A percentile compares a stretch with the other conserved stretches of the same genome.
Evolutionary conservation across 2,888 invertebrate species (phyloP).

Genomic region (Ferrisia virgata): DNA sequence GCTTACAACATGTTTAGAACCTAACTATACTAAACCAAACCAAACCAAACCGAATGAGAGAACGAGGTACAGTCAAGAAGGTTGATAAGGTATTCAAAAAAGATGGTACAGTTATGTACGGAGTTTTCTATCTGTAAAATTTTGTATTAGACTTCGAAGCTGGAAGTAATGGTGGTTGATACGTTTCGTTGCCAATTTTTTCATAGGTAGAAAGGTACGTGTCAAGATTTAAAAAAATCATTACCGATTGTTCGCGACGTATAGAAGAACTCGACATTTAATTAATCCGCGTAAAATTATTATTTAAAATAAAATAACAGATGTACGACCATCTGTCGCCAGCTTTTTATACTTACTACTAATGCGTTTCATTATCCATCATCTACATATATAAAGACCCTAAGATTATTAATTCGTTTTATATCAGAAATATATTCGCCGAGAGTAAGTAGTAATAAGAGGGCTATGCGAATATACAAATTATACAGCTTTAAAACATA

Average conservation of each 20-base stretch:
- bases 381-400: conserved; percentile 8
- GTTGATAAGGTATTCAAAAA: background rate
- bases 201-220: too few relatives aligned
- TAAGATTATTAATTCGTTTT: conserved; percentile 14
- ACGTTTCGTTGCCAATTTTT: too few relatives aligned
- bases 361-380: background rate
- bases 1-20: background rate
- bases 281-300: too few relatives aligned
- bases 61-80: background rate
- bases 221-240: too few relatives aligned
- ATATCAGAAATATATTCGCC: background rate
- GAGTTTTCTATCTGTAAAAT: too few relatives aligned
- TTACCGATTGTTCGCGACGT: too few relatives aligned
- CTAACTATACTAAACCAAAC: too few relatives aligned
- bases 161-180: too few relatives aligned
- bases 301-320: background rate
- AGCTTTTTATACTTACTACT: background rate
- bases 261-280: too few relatives aligned
- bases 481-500: background rate
- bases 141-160: too few relatives aligned
- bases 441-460: background rate
- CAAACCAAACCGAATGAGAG: too few relatives aligned
- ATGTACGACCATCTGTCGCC: conserved; percentile 9
- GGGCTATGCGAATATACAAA: background rate
- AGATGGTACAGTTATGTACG: background rate